Percentiles rank a stretch among this genome's conserved stretches.
Conservation (phyloP, 2,113 vertebrate species). For the Merops nubicus region DNA sequence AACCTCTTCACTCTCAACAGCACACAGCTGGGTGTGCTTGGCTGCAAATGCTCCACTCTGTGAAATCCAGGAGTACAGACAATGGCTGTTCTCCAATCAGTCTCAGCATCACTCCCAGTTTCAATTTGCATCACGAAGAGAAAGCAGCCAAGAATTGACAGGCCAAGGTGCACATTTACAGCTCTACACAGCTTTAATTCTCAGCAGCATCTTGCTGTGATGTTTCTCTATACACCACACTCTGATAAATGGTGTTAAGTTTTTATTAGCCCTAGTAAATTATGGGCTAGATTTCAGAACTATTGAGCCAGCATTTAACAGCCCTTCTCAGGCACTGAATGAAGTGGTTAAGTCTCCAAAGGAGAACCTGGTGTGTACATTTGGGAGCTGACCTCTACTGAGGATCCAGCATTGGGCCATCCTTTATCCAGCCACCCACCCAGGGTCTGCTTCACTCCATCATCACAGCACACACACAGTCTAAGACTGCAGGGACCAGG, state of each 20-base stretch:
- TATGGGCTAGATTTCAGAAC: not conserved
- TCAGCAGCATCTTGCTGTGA: not conserved
- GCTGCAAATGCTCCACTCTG: not conserved
- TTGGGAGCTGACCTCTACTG: not conserved
- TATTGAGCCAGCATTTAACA: not conserved
- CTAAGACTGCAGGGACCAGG: not conserved
- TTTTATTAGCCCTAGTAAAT: not conserved
- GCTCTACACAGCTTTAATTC: not conserved
- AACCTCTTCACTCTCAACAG: not conserved
- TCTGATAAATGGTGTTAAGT: not conserved
- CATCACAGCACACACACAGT: not conserved
- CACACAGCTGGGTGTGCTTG: not conserved
- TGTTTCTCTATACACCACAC: not conserved
- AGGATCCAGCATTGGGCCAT: not conserved
- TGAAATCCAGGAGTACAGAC: not conserved
- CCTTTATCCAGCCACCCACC: not conserved
- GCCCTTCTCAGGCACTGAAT: not conserved
- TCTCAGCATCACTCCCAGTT: not conserved
- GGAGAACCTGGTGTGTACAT: not conserved
- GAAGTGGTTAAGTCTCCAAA: not conserved
- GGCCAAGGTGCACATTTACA: not conserved
- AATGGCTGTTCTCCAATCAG: not conserved
- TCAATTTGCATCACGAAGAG: not conserved
- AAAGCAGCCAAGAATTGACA: not conserved
- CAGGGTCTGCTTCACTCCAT: not conserved